A percentile compares a stretch with the other conserved stretches of the same genome.
Evolutionary conservation across 2,888 invertebrate genomes (phyloP).

Genomic region (Willowsia nigromaculata): DNA sequence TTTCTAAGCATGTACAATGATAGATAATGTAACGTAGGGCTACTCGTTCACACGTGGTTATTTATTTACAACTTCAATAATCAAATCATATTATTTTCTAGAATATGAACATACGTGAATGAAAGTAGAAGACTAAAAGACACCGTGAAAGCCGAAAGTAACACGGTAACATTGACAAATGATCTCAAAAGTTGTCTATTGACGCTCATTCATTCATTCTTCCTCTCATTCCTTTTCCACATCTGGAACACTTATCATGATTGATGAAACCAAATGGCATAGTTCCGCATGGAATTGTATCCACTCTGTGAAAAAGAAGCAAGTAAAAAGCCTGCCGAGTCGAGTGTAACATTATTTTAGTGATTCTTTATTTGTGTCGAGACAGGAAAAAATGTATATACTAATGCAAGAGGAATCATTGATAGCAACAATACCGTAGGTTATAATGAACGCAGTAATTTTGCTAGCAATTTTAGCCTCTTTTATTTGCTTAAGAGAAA

Average conservation of each 20-base stretch:
- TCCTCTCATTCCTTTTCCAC: constrained; percentile 6
- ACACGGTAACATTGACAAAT: constrained; percentile 62
- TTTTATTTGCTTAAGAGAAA: no score
- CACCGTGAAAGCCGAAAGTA: not conserved
- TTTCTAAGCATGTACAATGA: no score
- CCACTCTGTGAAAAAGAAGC: not conserved
- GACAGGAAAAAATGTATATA: not conserved
- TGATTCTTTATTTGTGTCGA: not conserved
- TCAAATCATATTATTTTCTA: not conserved
- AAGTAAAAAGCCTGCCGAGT: not conserved
- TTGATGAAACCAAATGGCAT: constrained; percentile 48
- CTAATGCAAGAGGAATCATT: not conserved
- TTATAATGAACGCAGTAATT: not conserved
- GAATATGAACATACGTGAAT: not conserved
- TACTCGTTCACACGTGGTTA: not conserved
- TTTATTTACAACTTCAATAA: not conserved
- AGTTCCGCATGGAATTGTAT: not conserved
- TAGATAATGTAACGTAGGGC: not conserved
- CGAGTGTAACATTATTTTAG: not conserved
- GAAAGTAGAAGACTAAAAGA: no score
- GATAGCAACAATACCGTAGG: not conserved
- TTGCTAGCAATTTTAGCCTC: not conserved
- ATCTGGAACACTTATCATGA: constrained; percentile 44
- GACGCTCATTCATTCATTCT: constrained; percentile 53
- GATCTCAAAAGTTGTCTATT: constrained; percentile 44